phyloP scores from a whole-genome alignment of 2,888 invertebrate genomes.

The Aelia acuminata region DNA sequence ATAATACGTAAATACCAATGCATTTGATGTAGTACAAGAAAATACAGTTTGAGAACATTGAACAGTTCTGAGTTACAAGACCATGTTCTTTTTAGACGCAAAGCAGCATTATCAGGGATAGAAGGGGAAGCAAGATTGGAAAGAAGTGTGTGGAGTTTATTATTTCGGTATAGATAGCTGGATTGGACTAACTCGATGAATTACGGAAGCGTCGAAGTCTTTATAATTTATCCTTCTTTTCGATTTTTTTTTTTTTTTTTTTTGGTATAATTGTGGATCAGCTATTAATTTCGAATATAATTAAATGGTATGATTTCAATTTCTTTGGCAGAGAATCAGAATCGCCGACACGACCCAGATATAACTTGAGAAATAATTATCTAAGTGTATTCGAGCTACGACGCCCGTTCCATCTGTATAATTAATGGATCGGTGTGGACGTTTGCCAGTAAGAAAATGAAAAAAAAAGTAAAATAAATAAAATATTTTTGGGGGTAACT shows the following conservation, averaged over 20 bases:
- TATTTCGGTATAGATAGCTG: too few species aligned
- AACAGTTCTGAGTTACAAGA: too few species aligned
- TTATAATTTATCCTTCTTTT: background rate
- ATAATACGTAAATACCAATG: too few species aligned
- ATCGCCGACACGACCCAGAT: background rate
- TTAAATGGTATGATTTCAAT: background rate
- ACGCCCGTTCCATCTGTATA: constrained; percentile 28
- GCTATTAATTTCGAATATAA: background rate
- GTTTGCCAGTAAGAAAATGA: background rate
- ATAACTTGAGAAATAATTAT: constrained; percentile 32
- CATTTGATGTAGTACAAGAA: too few species aligned
- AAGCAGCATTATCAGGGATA: too few species aligned
- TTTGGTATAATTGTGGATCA: background rate
- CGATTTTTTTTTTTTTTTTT: background rate
- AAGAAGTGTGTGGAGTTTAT: too few species aligned
- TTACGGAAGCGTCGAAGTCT: too few species aligned
- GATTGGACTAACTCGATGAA: too few species aligned
- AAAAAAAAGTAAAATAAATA: constrained; percentile 1
- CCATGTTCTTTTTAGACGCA: too few species aligned
- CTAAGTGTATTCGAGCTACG: constrained; percentile 28
- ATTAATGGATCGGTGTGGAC: constrained; percentile 10
- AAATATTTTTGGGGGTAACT: constrained; percentile 1
- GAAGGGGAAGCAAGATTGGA: too few species aligned
- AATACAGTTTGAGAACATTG: too few species aligned
- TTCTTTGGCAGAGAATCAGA: background rate